Base-by-base conservation (phyloP, 2,888 invertebrate genomes). In the Hemaris fuciformis region DNA sequence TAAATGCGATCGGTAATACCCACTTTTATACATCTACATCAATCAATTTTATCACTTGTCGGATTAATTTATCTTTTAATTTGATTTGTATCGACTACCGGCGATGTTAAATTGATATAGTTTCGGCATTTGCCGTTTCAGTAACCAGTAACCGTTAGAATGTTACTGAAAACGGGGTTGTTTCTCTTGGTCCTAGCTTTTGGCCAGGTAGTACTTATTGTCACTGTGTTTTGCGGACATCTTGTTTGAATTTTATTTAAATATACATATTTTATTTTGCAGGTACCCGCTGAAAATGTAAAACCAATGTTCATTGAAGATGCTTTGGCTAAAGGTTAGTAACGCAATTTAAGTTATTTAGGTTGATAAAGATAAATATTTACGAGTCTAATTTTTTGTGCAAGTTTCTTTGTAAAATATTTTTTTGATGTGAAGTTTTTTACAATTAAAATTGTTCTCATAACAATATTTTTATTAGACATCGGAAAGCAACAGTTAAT, bases 191-290 rank as follows among this genome's bases (percentile, higher is more conserved):
- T 71, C 66, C 70, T 81, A 65, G 78, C 76, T 63, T 66, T 76
- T 42, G 68, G 75, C 63, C 84, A 81, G 83, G 87, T 87, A 77
- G 79, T 23, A 34, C n/a, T n/a, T n/a, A n/a, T 13, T 27, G 22
- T 38, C 18, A 13, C 20, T 25, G 23, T 1, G 5, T 23, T n/a
- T 6, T 48, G 4, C 23, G 22, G 8, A 15, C 20, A 20, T n/a
- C n/a, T n/a, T n/a, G n/a, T n/a, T n/a, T n/a, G n/a, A n/a, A n/a
- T n/a, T n/a, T 45, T 20, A 13, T n/a, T 57, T 41, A 8, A 22
- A 7, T 22, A 22, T n/a, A n/a, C n/a, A n/a, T 20, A 57, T 18
- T 60, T 34, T 45, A 15, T 20, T 34, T 53, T 18, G 38, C 25
- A 60, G 60, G 60, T 41, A 1, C 18, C 15, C 15, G 31, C 57